Evolutionary conservation across 2,797 vertebrate species (phyloP), one percentile per base, ranked within the genome.

Genomic region (Oryzias dopingdopingensis): DNA sequence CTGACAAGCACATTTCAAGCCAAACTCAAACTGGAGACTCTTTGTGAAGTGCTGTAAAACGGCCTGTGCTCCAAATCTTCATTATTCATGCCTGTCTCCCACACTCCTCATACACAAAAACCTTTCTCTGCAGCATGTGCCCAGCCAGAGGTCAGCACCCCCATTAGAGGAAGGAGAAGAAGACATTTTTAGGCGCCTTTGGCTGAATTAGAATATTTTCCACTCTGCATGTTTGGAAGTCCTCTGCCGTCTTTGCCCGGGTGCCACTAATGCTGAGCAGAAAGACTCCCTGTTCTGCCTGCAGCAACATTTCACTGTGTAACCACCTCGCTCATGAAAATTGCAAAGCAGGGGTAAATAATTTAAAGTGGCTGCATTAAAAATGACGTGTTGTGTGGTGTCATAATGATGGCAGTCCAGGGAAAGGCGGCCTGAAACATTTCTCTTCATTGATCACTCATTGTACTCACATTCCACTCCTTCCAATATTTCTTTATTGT

Each of bases 291-390:
- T 85, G 81, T 85, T 89, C 84, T 74, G 86, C 84, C 86, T 29
- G 68, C 82, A 86, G 87, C 74, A 77, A 81, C 76, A 82, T 88
- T 87, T 90, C 88, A 90, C 84, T 89, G 74, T 82, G 85, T 91
- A 90, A 91, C 91, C 87, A 89, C 80, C 85, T 79, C 61, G 53
- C 85, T 88, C 84, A 91, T 93, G 73, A 92, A 92, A 88, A 85
- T 84, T 91, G 84, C 83, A 91, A 65, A 52, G 55, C 32, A 37
- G 54, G 43, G 32, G 80, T 91, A 84, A 92, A 92, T 92, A 85
- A 92, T 91, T 91, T 74, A 92, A 76, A 64, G 72, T 70, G 62
- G 65, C 81, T 81, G 64, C 65, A 65, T 88, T 88, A 81, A 86
- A 86, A 88, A 88, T 87, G 48, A 88, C 83, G 86, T 87, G 76